Percentiles rank a stretch among this genome's conserved stretches.
These are phyloP conservation scores for Deilephila porcellus DNA, from an alignment of 2,888 invertebrate genomes.

Conservation along the genomic window DNA sequence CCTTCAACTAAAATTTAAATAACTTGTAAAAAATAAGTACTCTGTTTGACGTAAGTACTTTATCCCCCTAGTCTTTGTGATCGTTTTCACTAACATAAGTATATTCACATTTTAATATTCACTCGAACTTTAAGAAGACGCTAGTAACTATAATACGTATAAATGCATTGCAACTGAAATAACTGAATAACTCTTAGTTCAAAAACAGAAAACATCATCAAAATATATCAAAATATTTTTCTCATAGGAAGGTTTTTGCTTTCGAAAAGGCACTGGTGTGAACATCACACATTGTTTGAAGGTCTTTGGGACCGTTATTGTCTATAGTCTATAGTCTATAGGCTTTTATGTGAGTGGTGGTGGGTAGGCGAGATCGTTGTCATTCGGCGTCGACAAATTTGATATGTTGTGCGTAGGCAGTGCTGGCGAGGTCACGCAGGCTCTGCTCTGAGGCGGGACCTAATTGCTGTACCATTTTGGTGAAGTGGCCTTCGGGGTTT, in stretches of 20 bases:
- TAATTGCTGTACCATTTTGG: constrained; percentile 86
- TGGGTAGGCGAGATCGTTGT: constrained; percentile 37
- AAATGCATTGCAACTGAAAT: background rate
- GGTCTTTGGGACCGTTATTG: background rate
- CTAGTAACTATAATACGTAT: background rate
- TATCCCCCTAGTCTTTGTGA: background rate
- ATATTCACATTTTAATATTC: background rate
- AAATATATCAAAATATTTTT: background rate
- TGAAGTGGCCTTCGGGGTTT: constrained; percentile 82
- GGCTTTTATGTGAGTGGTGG: too few species aligned
- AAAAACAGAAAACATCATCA: background rate
- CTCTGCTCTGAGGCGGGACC: constrained; percentile 80
- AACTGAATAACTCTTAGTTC: too few species aligned
- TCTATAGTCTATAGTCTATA: too few species aligned
- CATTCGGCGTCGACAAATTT: constrained; percentile 75
- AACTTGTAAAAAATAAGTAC: constrained; percentile 9
- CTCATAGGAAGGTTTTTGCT: background rate
- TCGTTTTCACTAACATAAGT: background rate
- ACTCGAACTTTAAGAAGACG: background rate
- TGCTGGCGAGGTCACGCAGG: constrained; percentile 69
- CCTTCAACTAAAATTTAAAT: constrained; percentile 4
- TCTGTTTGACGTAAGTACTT: constrained; percentile 16
- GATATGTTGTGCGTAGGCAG: constrained; percentile 72
- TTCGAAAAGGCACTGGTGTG: background rate
- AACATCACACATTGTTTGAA: background rate